phyloP scores from a whole-genome alignment of 1,140 invertebrate genomes.

The Bemisia tabaci region DNA sequence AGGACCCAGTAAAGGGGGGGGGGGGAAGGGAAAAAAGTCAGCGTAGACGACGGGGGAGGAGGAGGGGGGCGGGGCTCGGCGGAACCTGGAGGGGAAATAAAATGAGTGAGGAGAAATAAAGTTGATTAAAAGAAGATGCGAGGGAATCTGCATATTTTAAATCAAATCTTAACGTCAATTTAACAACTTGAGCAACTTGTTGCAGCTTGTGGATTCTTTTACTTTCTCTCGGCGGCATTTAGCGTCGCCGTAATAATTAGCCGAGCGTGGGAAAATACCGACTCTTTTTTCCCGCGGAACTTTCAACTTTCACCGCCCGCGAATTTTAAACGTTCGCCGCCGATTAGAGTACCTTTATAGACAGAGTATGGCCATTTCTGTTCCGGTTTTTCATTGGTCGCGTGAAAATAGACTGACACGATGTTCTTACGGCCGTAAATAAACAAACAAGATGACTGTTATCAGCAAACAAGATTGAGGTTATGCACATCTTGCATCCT shows the following conservation, averaged over 20 bases:
- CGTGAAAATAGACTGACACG: too few relatives aligned
- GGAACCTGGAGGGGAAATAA: background rate
- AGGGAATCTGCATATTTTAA: background rate
- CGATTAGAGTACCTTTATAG: too few relatives aligned
- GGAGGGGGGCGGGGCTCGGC: background rate
- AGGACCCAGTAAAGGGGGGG: background rate
- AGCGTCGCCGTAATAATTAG: background rate
- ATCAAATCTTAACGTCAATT: background rate
- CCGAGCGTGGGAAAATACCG: too few relatives aligned
- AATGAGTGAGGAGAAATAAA: background rate
- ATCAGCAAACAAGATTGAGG: too few relatives aligned
- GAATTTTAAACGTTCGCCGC: too few relatives aligned
- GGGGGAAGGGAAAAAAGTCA: background rate
- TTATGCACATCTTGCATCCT: too few relatives aligned
- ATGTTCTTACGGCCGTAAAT: too few relatives aligned
- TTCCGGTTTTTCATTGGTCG: too few relatives aligned
- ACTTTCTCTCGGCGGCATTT: background rate
- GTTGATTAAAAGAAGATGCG: background rate
- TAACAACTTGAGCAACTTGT: background rate
- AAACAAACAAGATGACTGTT: too few relatives aligned
- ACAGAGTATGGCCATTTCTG: too few relatives aligned
- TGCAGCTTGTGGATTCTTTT: background rate
- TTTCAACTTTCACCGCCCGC: too few relatives aligned
- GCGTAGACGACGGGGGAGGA: background rate
- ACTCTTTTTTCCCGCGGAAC: too few relatives aligned